phyloP scores from a whole-genome alignment of 2,797 vertebrate genomes.

The Takifugu ocellatus region DNA sequence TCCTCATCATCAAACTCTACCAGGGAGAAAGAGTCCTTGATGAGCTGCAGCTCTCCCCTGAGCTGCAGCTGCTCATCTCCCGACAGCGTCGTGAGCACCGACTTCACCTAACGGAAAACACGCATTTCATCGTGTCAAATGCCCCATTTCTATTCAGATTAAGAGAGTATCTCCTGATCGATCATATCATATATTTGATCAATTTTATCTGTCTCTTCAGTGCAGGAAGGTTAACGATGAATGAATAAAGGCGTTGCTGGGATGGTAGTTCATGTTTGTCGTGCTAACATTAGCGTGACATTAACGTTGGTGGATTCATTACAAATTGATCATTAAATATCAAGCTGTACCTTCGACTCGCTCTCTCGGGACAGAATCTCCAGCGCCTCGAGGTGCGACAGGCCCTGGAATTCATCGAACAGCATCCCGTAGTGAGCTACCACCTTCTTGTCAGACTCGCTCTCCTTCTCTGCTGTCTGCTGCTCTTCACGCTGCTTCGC shows the following conservation, averaged over 20 bases:
- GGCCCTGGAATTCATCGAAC: constrained; percentile 96
- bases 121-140: too few relatives aligned
- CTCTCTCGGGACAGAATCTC: constrained; percentile 95
- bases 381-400: constrained; percentile 95
- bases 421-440: constrained; percentile 91
- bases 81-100: constrained; percentile 81
- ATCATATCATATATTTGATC: too few relatives aligned
- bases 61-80: constrained; percentile 80
- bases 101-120: constrained; percentile 80
- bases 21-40: constrained; percentile 88
- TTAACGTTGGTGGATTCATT: background rate
- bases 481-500: constrained; percentile 92
- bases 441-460: constrained; percentile 79
- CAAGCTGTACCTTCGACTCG: constrained; percentile 84
- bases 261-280: too few relatives aligned
- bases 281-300: too few relatives aligned
- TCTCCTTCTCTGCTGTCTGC: constrained; percentile 70
- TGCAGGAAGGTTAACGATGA: too few relatives aligned
- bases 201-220: too few relatives aligned
- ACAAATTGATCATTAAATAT: background rate
- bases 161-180: too few relatives aligned
- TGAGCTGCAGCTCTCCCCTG: constrained; percentile 79
- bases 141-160: too few relatives aligned
- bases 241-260: too few relatives aligned
- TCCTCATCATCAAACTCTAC: constrained; percentile 94